Conservation (phyloP, 2,113 vertebrate genomes). For the Suricata suricatta region DNA sequence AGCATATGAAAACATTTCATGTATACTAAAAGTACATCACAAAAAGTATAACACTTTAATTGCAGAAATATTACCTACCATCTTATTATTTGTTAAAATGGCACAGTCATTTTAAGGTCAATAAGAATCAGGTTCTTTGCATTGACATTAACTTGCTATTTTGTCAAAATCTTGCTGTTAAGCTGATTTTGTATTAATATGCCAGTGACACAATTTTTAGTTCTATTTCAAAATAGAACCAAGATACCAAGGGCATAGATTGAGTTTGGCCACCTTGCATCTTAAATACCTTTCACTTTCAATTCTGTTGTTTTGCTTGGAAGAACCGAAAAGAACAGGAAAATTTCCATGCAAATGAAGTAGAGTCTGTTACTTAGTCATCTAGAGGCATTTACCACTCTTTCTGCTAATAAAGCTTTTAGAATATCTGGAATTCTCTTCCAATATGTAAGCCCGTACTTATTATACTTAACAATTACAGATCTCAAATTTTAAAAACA, state of each 20-base stretch:
- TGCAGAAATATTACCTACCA: neutral
- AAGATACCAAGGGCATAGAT: neutral
- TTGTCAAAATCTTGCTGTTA: neutral
- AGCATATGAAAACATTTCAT: neutral
- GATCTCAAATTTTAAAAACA: neutral
- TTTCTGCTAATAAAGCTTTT: neutral
- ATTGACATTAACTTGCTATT: neutral
- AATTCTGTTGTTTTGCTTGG: neutral
- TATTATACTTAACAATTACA: neutral
- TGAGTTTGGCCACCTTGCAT: neutral
- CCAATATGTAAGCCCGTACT: neutral
- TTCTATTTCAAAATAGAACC: neutral
- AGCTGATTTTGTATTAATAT: neutral
- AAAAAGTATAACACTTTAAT: neutral
- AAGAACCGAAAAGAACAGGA: neutral
- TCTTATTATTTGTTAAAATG: neutral
- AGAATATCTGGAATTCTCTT: neutral
- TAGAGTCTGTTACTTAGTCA: neutral
- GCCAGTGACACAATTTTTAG: neutral
- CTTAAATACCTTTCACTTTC: neutral
- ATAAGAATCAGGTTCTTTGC: neutral
- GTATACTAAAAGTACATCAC: neutral
- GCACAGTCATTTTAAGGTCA: neutral
- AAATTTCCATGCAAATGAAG: neutral
- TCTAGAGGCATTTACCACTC: neutral